Evolutionary conservation across 2,888 invertebrate genomes (phyloP).

Genomic region (Tinea trinotella): DNA sequence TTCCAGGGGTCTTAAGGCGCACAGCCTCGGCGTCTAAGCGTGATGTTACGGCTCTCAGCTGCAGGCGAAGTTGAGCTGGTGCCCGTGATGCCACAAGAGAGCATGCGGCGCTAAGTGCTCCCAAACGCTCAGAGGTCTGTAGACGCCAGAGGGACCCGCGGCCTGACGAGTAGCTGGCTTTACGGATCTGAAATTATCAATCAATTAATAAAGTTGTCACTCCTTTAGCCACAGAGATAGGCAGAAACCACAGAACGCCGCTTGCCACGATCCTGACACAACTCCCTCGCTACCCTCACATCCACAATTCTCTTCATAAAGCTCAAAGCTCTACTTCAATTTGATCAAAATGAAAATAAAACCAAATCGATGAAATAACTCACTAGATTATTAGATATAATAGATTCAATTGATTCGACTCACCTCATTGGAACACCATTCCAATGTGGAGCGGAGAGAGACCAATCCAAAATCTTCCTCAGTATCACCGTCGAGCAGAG

Average conservation of each 20-base stretch:
- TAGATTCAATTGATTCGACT: no score
- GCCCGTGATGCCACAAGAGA: constrained; percentile 85
- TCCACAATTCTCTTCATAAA: no score
- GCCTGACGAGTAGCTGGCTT: constrained; percentile 73
- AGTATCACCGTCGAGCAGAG: constrained; percentile 54
- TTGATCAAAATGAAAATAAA: background rate
- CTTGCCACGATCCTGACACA: no score
- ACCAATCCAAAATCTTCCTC: constrained; percentile 55
- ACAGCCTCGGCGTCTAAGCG: constrained; percentile 52
- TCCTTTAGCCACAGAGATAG: no score
- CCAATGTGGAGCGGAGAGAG: constrained; percentile 71
- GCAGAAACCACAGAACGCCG: no score
- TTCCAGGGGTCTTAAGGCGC: constrained; percentile 47
- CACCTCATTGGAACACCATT: constrained; percentile 69
- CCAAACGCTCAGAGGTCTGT: constrained; percentile 68
- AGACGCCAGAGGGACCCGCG: constrained; percentile 60
- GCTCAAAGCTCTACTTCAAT: no score
- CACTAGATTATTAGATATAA: no score
- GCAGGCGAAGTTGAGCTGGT: constrained; percentile 90
- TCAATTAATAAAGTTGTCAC: background rate
- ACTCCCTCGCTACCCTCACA: no score
- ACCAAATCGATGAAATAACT: background rate
- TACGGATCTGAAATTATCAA: constrained; percentile 78
- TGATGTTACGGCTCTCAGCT: constrained; percentile 78
- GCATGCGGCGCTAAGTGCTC: constrained; percentile 86